Percentiles rank a stretch among this genome's conserved stretches.
These are phyloP conservation scores for Drosophila fulvimacula DNA, from an alignment of 2,888 invertebrate species.

Conservation along the genomic window DNA sequence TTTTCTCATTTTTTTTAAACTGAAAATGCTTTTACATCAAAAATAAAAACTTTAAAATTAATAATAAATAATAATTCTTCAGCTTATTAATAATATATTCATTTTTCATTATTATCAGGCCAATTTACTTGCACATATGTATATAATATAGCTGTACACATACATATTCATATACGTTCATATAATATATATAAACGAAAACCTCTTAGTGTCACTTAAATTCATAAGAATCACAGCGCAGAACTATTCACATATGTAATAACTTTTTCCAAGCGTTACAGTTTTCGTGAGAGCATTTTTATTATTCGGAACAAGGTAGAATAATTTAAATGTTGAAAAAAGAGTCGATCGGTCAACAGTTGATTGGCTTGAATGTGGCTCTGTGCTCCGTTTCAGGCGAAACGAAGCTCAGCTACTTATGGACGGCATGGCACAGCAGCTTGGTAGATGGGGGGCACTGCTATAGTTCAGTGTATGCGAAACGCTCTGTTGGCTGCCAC, in stretches of 20 bases:
- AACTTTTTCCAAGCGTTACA: neutral
- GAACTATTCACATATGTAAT: too few species aligned
- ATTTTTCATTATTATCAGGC: neutral
- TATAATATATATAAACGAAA: neutral
- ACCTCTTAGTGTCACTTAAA: neutral
- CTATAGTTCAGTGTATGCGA: slow-evolving; percentile 18
- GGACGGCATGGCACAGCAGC: neutral
- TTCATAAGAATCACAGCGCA: neutral
- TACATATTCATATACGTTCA: neutral
- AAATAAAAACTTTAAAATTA: neutral
- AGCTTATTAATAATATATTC: neutral
- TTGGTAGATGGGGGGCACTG: neutral
- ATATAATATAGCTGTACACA: neutral
- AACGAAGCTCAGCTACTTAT: neutral
- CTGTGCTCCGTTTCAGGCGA: neutral
- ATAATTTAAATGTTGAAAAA: neutral
- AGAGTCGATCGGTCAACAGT: neutral
- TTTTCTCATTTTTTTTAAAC: neutral
- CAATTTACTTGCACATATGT: neutral
- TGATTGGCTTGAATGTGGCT: neutral
- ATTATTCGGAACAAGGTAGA: neutral
- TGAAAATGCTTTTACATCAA: neutral
- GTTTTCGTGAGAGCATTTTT: neutral
- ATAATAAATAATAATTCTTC: neutral
- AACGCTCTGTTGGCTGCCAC: slow-evolving; percentile 29